Base-by-base conservation (phyloP, 2,888 invertebrate species). In the Hemaris fuciformis region DNA sequence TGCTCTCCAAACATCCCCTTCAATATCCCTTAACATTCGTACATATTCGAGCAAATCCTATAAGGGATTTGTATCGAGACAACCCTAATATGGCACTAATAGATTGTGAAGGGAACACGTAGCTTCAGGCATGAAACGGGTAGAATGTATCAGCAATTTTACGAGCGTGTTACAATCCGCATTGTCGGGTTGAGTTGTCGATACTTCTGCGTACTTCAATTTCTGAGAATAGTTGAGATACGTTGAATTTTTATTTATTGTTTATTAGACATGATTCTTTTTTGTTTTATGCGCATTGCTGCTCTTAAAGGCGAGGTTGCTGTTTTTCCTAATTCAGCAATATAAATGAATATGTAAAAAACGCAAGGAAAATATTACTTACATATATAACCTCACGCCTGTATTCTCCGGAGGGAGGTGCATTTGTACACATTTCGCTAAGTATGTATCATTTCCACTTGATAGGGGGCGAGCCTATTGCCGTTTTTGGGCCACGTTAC, bases 41-140 rank as follows among this genome's bases (percentile, higher is more conserved):
- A 59, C 58, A 18, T 57, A 18, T 13, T 18, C 3, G 18, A 18
- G 25, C 43, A 43, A 59, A 59, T 59, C 58, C 42, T 13, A 8
- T 23, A 41, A 42, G 43, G 58, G 58, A 59, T 59, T 59, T 59
- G 43, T 59, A 59, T 18, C 43, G 18, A 22, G 57, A 59, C 18
- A 59, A 59, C 58, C 43, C 43, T 59, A 59, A 42, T 25, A 58
- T 15, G 23, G 13, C 23, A 23, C 42, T 43, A 42, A 43, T 59
- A 59, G 41, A 59, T 59, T 27, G 58, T 43, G 25, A 27, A 27
- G 25, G 18, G 43, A 13, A 59, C 43, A 27, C 10, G 53, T 53
- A 10, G 31, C 53, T 27, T 18, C 10, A 18, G 13, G 18, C 27
- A 31, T 53, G 53, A 18, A 20, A 43, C 25, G 58, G 27, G 27